Evolutionary conservation across 2,113 vertebrate genomes (phyloP), one percentile per base, ranked within the genome.

Genomic region (Picathartes gymnocephalus): DNA sequence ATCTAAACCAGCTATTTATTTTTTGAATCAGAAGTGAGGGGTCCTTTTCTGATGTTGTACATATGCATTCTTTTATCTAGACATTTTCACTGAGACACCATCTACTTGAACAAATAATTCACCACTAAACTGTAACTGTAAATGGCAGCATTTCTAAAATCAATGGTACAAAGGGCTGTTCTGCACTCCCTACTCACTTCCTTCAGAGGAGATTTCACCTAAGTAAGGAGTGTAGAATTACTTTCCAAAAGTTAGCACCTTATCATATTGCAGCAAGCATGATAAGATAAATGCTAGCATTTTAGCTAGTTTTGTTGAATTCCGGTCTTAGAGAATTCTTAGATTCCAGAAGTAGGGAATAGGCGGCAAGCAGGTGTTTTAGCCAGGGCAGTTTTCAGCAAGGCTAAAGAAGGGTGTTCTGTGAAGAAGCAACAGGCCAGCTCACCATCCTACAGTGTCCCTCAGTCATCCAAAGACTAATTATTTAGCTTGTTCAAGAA

Each of bases 1-100:
- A 60, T 64, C 90, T 90, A 91, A 94, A 86, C 85, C 81, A 86
- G 54, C 68, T 93, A 97, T 97, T 97, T 97, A 97, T 97, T 96
- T 90, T 91, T 88, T 27, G 77, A 95, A 96, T 95, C 86, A 81
- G 74, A 92, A 93, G 94, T 93, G 95, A 93, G 74, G 80, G 93
- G 44, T 93, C 88, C 77, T 95, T 94, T 93, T 92, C 66, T 71
- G 51, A 68, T 92, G 54, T 78, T 93, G 94, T 94, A 79, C 61
- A 68, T 88, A 78, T 6, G 61, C 37, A 17, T 80, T 94, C 87
- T 81, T 90, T 74, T 79, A 80, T 68, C 70, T 79, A 85, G 50
- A 54, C 15, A 8, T 95, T 95, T 93, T 88, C 92, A 93, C 91
- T 73, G n/a, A 82, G 74, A 62, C 87, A 65, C 88, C 2, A 4